Percentiles rank a stretch among this genome's conserved stretches.
Conservation (phyloP, 1,140 invertebrate species). For the Xylocopa sonorina region DNA sequence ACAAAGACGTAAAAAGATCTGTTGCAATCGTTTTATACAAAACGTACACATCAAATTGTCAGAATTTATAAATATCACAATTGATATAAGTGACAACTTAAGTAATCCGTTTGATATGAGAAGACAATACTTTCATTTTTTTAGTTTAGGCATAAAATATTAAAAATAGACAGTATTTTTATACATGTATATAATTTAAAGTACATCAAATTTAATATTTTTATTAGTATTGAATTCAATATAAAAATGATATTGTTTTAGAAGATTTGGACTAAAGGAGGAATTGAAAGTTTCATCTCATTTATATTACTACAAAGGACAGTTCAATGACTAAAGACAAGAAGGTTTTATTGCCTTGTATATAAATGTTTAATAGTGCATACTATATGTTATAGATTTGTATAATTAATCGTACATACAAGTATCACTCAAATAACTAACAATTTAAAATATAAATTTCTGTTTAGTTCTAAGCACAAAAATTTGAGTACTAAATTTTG, state of each 20-base stretch:
- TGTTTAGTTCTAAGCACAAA: neutral
- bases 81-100: conserved; percentile 1
- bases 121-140: neutral
- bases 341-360: conserved; percentile 54
- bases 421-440: neutral
- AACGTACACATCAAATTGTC: conserved; percentile 11
- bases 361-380: conserved; percentile 43
- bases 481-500: neutral
- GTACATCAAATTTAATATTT: neutral
- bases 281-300: conserved; percentile 37
- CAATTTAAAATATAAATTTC: neutral
- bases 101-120: neutral
- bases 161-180: neutral
- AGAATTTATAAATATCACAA: conserved; percentile 35
- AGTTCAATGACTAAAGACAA: conserved; percentile 67
- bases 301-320: conserved; percentile 46
- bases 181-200: neutral
- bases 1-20: conserved; percentile 8
- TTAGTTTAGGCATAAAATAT: neutral
- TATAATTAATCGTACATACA: neutral
- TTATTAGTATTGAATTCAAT: neutral
- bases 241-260: conserved; percentile 51
- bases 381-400: conserved; percentile 15
- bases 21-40: conserved; percentile 22
- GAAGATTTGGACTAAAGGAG: conserved; percentile 46